Percentiles rank a stretch among this genome's conserved stretches.
phyloP scores from a whole-genome alignment of 2,888 invertebrate genomes.

The Hirudinaria manillensis region DNA sequence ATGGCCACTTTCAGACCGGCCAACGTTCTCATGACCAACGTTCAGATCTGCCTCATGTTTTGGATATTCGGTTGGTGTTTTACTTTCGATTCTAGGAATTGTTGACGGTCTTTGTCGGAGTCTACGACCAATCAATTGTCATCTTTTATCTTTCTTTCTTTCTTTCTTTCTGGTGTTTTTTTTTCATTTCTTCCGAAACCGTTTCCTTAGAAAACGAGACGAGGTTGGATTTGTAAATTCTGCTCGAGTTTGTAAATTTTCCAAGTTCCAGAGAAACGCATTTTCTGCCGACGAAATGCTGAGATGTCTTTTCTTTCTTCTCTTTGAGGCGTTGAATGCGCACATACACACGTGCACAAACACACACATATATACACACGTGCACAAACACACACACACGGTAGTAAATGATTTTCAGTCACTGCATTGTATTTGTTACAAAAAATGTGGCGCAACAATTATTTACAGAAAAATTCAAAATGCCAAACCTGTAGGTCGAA shows the following conservation, averaged over 20 bases:
- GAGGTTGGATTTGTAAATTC: too few relatives aligned
- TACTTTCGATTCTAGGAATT: background rate
- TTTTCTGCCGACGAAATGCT: too few relatives aligned
- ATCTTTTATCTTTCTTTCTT: background rate
- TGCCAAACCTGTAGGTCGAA: too few relatives aligned
- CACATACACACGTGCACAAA: too few relatives aligned
- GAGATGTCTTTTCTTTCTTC: too few relatives aligned
- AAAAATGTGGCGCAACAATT: too few relatives aligned
- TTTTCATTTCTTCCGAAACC: background rate
- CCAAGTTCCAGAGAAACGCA: too few relatives aligned
- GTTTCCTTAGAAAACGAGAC: background rate
- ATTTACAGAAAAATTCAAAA: too few relatives aligned
- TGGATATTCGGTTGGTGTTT: slow-evolving; percentile 53
- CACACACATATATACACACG: background rate
- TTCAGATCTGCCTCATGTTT: slow-evolving; percentile 54
- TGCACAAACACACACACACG: background rate
- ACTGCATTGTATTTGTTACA: too few relatives aligned
- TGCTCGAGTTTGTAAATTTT: too few relatives aligned
- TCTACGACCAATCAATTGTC: background rate
- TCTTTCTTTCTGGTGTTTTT: background rate
- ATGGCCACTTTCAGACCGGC: slow-evolving; percentile 45
- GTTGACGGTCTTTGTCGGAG: background rate
- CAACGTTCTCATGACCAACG: slow-evolving; percentile 52
- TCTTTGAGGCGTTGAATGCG: too few relatives aligned
- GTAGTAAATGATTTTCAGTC: too few relatives aligned